Evolutionary conservation across 2,797 vertebrate genomes (phyloP).

Genomic region (Labroides dimidiatus): DNA sequence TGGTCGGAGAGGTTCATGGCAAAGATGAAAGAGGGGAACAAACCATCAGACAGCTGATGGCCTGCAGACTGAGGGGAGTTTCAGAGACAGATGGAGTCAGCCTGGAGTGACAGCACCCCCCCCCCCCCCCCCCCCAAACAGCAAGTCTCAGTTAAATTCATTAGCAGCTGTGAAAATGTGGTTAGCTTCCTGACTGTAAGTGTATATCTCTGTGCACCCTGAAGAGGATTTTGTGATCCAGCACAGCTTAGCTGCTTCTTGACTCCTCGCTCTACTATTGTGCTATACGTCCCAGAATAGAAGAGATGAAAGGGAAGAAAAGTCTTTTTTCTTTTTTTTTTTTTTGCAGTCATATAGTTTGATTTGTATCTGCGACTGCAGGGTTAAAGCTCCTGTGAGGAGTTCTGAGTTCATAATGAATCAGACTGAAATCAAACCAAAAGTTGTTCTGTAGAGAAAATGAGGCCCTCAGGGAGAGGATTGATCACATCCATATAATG

Average conservation of each 20-base stretch:
- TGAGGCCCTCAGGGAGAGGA: too few relatives aligned
- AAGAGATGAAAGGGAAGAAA: constrained; percentile 34
- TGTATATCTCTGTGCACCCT: constrained; percentile 13
- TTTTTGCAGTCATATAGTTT: constrained; percentile 6
- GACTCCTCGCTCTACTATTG: constrained; percentile 1
- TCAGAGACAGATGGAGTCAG: constrained; percentile 43
- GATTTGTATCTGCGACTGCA: not conserved
- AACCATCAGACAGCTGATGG: constrained; percentile 53
- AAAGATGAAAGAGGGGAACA: constrained; percentile 61
- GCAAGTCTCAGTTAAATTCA: constrained; percentile 33
- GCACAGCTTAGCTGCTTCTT: constrained; percentile 20
- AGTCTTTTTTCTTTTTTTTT: too few relatives aligned
- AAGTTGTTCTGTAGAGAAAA: too few relatives aligned
- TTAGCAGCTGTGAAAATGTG: constrained; percentile 43
- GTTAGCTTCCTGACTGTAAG: constrained; percentile 21
- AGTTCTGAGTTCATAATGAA: not conserved
- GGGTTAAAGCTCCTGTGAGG: not conserved
- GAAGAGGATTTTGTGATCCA: constrained; percentile 33
- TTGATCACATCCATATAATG: too few relatives aligned
- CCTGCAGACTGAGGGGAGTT: constrained; percentile 49
- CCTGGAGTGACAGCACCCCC: constrained; percentile 1
- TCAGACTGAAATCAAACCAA: too few relatives aligned
- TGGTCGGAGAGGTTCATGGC: constrained; percentile 38
- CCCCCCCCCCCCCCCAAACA: not conserved
- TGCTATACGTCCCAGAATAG: constrained; percentile 4